Conservation (phyloP, 92 coral and sea anemone genomes). For the Nematostella vectensis region DNA sequence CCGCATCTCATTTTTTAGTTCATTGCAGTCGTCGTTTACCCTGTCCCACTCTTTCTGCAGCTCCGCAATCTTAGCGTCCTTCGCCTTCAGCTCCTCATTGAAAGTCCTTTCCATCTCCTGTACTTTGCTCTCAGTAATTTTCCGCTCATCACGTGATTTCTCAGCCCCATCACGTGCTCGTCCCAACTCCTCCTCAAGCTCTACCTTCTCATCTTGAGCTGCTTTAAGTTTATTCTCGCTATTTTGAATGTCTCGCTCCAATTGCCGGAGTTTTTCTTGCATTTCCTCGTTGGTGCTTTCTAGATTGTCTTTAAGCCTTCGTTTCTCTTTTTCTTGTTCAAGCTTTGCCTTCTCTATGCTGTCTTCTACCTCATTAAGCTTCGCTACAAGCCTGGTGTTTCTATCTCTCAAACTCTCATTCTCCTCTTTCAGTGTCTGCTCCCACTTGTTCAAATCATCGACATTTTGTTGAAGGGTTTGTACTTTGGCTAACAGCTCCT, state of each 20-base stretch:
- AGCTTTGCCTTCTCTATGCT: not conserved
- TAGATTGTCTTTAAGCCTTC: not conserved
- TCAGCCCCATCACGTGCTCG: constrained; percentile 12
- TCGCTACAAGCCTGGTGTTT: not conserved
- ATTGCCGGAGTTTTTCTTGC: constrained; percentile 10
- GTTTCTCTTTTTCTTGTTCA: constrained; percentile 8
- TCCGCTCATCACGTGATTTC: not conserved
- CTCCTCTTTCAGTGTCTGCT: constrained; percentile 21
- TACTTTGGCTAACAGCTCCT: not conserved
- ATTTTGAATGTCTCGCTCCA: constrained; percentile 3
- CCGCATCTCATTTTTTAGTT: constrained; percentile 8
- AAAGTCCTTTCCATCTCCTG: constrained; percentile 38
- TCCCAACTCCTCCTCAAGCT: constrained; percentile 15
- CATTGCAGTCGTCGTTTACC: constrained; percentile 9
- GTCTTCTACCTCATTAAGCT: not conserved
- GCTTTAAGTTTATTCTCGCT: not conserved
- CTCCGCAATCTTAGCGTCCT: constrained; percentile 44
- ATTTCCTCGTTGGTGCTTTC: not conserved
- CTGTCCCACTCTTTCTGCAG: constrained; percentile 46
- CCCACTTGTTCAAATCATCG: constrained; percentile 9
- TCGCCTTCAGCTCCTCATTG: constrained; percentile 45
- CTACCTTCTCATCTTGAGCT: constrained; percentile 11
- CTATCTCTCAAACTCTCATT: constrained; percentile 16
- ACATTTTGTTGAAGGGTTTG: constrained; percentile 12
- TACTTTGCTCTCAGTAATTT: not conserved